phyloP scores from a whole-genome alignment of 2,888 invertebrate species.

The Lissocephala sabroskyi region DNA sequence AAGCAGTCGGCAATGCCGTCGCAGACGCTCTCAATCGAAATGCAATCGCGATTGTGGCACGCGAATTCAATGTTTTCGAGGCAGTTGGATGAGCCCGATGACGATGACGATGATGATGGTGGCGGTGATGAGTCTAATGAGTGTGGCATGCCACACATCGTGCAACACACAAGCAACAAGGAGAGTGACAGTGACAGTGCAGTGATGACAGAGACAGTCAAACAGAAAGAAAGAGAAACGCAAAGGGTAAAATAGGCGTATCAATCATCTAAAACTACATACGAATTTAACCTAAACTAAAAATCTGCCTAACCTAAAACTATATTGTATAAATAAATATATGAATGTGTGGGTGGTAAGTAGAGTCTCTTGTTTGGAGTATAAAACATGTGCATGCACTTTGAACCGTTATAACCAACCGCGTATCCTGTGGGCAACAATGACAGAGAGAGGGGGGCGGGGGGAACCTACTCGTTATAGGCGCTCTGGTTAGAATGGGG shows the following conservation, averaged over 20 bases:
- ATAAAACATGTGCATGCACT: constrained; percentile 50
- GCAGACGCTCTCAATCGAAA: constrained; percentile 84
- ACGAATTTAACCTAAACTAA: neutral
- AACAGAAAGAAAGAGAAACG: constrained; percentile 9
- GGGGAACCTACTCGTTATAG: constrained; percentile 46
- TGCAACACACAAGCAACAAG: constrained; percentile 27
- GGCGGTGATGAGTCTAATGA: constrained; percentile 15
- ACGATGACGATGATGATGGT: constrained; percentile 27
- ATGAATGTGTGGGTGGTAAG: constrained; percentile 27
- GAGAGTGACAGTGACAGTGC: too few relatives aligned
- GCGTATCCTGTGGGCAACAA: too few relatives aligned
- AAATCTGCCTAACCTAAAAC: neutral
- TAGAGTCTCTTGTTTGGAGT: constrained; percentile 48
- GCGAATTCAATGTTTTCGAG: constrained; percentile 74
- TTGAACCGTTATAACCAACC: constrained; percentile 3
- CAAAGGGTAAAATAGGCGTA: constrained; percentile 11
- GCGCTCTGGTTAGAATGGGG: constrained; percentile 30
- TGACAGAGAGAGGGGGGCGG: neutral
- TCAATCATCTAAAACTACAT: too few relatives aligned
- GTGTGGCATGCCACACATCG: constrained; percentile 4
- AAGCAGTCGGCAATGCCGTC: constrained; percentile 87
- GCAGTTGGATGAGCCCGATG: constrained; percentile 34
- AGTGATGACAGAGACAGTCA: constrained; percentile 24
- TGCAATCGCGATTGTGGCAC: constrained; percentile 78
- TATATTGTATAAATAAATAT: constrained; percentile 5